Percentiles rank a stretch among this genome's conserved stretches.
Evolutionary conservation across 2,113 vertebrate genomes (phyloP).

Genomic region (Rynchops niger): DNA sequence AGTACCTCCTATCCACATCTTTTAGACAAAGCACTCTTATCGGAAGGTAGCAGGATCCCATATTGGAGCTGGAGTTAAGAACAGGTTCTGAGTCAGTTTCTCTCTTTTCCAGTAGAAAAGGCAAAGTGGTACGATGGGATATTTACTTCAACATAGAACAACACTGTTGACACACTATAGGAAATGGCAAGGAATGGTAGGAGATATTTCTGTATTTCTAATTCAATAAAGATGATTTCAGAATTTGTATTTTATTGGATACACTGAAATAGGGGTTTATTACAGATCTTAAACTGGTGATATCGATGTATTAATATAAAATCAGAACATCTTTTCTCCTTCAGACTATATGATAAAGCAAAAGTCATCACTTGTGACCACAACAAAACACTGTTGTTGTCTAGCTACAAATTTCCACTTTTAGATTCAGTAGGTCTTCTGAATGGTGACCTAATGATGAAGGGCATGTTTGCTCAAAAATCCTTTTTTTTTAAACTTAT

Average conservation of each 20-base stretch:
- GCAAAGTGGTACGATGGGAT: accelerated
- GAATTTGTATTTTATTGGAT: not conserved
- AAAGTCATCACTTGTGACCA: not conserved
- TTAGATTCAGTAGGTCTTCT: not conserved
- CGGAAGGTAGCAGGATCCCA: not conserved
- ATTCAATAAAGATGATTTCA: not conserved
- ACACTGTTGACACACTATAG: not conserved
- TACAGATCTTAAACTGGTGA: not conserved
- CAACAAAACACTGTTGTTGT: not conserved
- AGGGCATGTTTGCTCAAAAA: not conserved
- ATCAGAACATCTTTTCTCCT: not conserved
- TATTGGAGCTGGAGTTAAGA: not conserved
- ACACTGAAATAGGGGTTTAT: not conserved
- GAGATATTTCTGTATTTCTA: not conserved
- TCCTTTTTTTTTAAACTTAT: not conserved
- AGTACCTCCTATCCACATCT: not conserved
- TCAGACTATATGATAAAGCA: not conserved
- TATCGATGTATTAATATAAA: not conserved
- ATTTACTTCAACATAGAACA: not conserved
- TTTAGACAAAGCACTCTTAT: not conserved
- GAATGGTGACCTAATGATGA: not conserved
- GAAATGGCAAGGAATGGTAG: not conserved
- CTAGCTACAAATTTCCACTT: not conserved
- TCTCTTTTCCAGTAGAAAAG: not conserved
- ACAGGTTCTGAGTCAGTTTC: not conserved